Base-by-base conservation (phyloP, 1,140 invertebrate species). In the Galleria mellonella region DNA sequence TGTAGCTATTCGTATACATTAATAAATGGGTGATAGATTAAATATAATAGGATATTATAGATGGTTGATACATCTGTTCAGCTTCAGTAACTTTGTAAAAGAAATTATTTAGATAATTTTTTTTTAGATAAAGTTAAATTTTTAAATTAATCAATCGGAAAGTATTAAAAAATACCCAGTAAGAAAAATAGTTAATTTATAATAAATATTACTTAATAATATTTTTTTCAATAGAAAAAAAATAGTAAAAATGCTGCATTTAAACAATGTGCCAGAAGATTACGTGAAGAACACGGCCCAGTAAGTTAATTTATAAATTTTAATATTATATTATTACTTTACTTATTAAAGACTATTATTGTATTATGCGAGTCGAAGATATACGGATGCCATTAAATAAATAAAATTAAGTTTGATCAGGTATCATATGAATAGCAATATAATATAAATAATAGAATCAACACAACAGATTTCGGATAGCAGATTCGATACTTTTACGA, bases 21-120 rank as follows among this genome's bases (percentile, higher is more conserved):
- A 75, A 73, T 83, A 83, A 83, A 83, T 83, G 79, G 79, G 79
- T 79, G 70, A 76, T 67, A 81, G 65, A 72, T 62, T 76, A 50
- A 71, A 70, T 38, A 69, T 49, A 49, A 70, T 73, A 40, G 74
- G 56, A 60, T 74, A 69, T 51, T 77, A 79, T 62, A 68, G 76
- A 58, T 83, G 79, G 79, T 63, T 83, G 29, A 66, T 79, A 67
- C 74, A 70, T 50, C 40, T 83, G 11, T 83, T 82, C 54, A 83
- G 79, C 40, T 83, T 83, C 51, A 83, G 66, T 63, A 81, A 82
- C 69, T 66, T 69, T 29, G 68, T 69, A 48, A 71, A 67, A 23
- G 17, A 23, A 6, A 23, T 23, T 65, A 67, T 76, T 72, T 78
- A 79, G 57, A 32, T 48, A 29, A 45, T 17, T 48, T 35, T 51